Evolutionary conservation across 2,797 vertebrate genomes (phyloP), one percentile per base, ranked within the genome.

Genomic region (Setipinna tenuifilis): DNA sequence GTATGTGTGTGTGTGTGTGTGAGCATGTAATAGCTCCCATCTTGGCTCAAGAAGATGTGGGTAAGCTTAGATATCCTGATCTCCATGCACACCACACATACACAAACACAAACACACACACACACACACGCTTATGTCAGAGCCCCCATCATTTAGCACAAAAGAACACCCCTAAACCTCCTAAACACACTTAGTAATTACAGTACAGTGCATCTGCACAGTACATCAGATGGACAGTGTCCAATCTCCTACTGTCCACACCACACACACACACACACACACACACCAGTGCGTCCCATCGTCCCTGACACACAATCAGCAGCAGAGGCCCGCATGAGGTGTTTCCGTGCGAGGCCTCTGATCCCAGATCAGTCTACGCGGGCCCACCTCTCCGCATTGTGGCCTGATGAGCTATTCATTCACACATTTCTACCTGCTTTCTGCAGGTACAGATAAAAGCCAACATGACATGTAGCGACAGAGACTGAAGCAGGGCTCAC

Each of bases 291-390:
- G 50, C 14, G 3, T 2, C 1, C 50, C 50, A 5, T 41, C 35
- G 35, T 41, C 5, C 35, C 35, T 41, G 35, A 41, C 35, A 5
- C 35, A 41, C 35, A 78, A 59, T 85, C 54, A 57, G 57, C 48
- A 83, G 88, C 89, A 44, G 14, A 44, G 17, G 35, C 71, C 71
- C 71, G 31, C 19, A 78, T 78, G 87, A 91, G 91, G 91, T 90
- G 85, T 88, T 80, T 17, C 44, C 35, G 41, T 78, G 35, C 35
- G 6, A 78, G 71, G 17, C 35, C 31, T 7, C 71, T 44, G 71
- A 80, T 81, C 81, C 65, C 35, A 91, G 89, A 86, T 25, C 35
- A 86, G 75, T 78, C 81, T 58, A 3, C 35, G 17, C 17, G 3
- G 71, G 71, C 35, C 35, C 35, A 54, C 50, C 21, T 85, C 84